phyloP scores from a whole-genome alignment of 2,113 vertebrate species.

The Corythaixoides concolor region DNA sequence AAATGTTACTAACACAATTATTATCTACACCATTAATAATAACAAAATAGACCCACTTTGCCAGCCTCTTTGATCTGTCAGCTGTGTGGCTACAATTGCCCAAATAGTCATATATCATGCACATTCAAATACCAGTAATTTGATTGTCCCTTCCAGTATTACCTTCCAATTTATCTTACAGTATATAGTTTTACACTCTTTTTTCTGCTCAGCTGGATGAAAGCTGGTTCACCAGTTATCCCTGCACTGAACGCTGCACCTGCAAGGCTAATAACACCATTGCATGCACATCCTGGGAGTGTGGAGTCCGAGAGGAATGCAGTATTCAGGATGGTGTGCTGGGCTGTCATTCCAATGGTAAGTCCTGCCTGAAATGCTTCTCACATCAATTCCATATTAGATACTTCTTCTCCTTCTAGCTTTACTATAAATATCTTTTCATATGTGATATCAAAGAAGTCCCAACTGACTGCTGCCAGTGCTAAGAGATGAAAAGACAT shows the following conservation, averaged over 20 bases:
- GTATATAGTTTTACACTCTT: neutral
- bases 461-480: neutral
- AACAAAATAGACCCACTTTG: neutral
- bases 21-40: neutral
- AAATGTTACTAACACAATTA: neutral
- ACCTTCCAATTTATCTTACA: neutral
- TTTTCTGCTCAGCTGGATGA: slow-evolving; percentile 74
- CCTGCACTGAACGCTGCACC: slow-evolving; percentile 82
- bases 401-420: neutral
- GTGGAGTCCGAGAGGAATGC: slow-evolving; percentile 83
- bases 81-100: neutral
- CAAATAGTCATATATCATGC: neutral
- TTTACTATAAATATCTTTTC: neutral
- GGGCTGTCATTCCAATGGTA: slow-evolving; percentile 85
- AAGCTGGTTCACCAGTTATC: slow-evolving; percentile 77
- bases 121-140: neutral
- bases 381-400: neutral
- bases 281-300: slow-evolving; percentile 80
- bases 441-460: neutral
- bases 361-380: neutral
- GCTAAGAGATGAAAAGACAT: neutral
- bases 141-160: neutral
- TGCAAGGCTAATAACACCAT: slow-evolving; percentile 71
- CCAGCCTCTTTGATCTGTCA: neutral
- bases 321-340: slow-evolving; percentile 79